Base-by-base conservation (phyloP, 2,888 invertebrate genomes). In the Hoplodrina blanda region DNA sequence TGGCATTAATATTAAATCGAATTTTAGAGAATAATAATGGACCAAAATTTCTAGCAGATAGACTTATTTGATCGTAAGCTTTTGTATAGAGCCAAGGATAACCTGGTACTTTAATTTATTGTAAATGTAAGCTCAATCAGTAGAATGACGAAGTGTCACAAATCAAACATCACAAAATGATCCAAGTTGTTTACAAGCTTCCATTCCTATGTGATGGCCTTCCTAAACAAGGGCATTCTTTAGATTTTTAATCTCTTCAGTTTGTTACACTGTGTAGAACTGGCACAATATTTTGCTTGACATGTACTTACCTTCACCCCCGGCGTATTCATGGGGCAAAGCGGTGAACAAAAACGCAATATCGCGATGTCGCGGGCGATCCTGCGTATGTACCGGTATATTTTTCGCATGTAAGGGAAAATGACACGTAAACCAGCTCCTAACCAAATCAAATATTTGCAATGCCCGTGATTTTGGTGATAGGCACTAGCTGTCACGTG, bases 401-500 rank as follows among this genome's bases (percentile, higher is more conserved):
- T 76, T 81, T 62, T 66, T 77, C n/a, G 60, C 49, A 64, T 62
- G 78, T 62, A 67, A 76, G 62, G 53, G 62, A 53, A 77, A 81
- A 68, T 46, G 33, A 70, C 57, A 56, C 63, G 66, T 44, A 63
- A 69, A n/a, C 46, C 50, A 50, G 54, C 46, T 33, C 30, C 46
- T 76, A 60, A 62, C 63, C 67, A 69, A 69, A 64, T 67, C 57
- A 71, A 68, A 79, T 81, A 68, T 78, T 81, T 69, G 78, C 53
- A 56, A 81, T 66, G 55, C 64, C 68, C 65, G 78, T 80, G 78
- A 69, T 60, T 53, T 71, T 55, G 65, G 77, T 56, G 77, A 60
- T 59, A 66, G 81, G 81, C 66, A 81, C 62, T 62, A 81, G 56
- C 78, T 79, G 81, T 61, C 64, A 63, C 63, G 67, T 71, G 50